Evolutionary conservation across 2,888 invertebrate genomes (phyloP), one percentile per base, ranked within the genome.

Genomic region (Nebria salina): DNA sequence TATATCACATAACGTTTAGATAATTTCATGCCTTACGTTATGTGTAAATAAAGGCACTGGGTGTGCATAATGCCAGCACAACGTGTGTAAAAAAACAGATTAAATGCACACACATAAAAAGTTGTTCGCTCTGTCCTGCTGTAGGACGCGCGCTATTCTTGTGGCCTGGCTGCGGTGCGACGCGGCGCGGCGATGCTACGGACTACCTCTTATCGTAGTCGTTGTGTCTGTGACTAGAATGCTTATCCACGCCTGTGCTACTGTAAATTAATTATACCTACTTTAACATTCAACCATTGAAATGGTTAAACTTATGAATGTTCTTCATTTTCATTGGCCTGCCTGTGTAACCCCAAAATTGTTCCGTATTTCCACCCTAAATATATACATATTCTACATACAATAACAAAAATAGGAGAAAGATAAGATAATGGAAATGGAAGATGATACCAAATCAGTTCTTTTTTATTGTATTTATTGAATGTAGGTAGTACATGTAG

Each of bases 191-290:
- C 20, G 9, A 34, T 25, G 70, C 25, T 13, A 20, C 20, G 20
- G 20, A 20, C 20, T 20, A 70, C 34, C 70, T 70, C 70, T 70
- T 70, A 70, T 70, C 70, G 70, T 54, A 2, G 54, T 2, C 54
- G 64, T 15, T 20, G 42, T 76, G 64, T 25, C 34, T 79, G 68
- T 79, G 26, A 42, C 79, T 20, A 43, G 75, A 79, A 74, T 74
- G 79, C 79, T 79, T 79, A 79, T 74, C 74, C 74, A 43, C 79
- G 79, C 79, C 68, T 41, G 75, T 68, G 79, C 68, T 79, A 79
- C 74, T 79, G 79, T 79, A 79, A 79, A 79, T 79, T 79, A 79
- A 79, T 79, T 79, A 79, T 79, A 66, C 79, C 41, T 68, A 79
- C 73, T 79, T 75, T 79, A 79, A 79, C 73, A 74, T 68, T 42